Evolutionary conservation across 2,797 vertebrate genomes (phyloP).

Genomic region (Danionella dracula): DNA sequence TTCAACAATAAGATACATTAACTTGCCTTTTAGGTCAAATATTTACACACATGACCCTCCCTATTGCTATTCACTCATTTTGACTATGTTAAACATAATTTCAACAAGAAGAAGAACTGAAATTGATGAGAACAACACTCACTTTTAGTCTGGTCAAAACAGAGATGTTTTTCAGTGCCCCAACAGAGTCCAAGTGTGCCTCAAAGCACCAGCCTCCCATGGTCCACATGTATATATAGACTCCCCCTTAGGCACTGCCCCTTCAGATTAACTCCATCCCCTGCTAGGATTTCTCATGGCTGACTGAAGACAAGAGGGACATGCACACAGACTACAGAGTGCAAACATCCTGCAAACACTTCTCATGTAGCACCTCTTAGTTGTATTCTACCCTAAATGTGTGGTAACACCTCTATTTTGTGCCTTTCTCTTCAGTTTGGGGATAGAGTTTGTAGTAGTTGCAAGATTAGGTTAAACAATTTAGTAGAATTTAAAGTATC

Average conservation of each 20-base stretch:
- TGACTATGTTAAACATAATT: too few relatives aligned
- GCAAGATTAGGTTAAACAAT: too few relatives aligned
- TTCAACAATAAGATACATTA: too few relatives aligned
- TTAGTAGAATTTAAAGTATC: too few relatives aligned
- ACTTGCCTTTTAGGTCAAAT: too few relatives aligned
- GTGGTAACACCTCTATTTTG: neutral
- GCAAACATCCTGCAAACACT: conserved; percentile 74
- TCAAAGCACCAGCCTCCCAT: conserved; percentile 62
- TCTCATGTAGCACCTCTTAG: conserved; percentile 19
- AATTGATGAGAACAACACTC: conserved; percentile 41
- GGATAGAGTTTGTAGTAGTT: too few relatives aligned
- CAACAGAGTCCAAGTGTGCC: conserved; percentile 64
- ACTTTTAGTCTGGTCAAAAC: conserved; percentile 60
- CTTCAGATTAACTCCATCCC: conserved; percentile 72
- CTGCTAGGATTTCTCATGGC: conserved; percentile 69
- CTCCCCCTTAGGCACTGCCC: conserved; percentile 67
- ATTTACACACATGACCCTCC: too few relatives aligned
- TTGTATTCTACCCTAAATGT: neutral
- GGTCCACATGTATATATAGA: conserved; percentile 65
- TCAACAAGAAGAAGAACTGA: too few relatives aligned
- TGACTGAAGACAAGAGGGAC: conserved; percentile 63
- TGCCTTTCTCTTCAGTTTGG: too few relatives aligned
- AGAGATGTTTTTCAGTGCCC: conserved; percentile 56
- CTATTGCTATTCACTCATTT: too few relatives aligned
- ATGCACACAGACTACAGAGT: conserved; percentile 71